These are phyloP conservation scores for Penaeus vannamei DNA, from an alignment of 1,140 invertebrate genomes.

Conservation along the genomic window DNA sequence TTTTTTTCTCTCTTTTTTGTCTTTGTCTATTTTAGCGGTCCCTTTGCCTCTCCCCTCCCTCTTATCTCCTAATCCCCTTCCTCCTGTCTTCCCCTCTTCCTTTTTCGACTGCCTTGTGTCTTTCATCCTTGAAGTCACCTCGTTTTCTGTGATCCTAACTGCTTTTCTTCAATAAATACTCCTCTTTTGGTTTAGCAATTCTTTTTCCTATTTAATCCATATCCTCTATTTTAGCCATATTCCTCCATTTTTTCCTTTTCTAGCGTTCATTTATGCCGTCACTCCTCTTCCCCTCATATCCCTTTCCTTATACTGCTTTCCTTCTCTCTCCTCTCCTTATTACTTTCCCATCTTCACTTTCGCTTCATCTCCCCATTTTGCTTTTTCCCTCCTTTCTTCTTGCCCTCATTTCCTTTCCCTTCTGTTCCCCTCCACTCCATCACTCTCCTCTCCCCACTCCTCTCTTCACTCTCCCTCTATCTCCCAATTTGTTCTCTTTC, in stretches of 20 bases:
- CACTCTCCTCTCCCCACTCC: background rate
- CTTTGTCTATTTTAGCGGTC: background rate
- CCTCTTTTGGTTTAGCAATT: background rate
- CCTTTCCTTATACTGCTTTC: too few species aligned
- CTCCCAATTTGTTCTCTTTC: background rate
- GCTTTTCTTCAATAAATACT: background rate
- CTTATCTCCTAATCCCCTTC: background rate
- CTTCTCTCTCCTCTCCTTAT: too few species aligned
- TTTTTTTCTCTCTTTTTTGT: too few species aligned
- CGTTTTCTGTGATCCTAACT: too few species aligned
- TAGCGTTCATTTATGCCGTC: background rate
- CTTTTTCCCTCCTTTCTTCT: background rate
- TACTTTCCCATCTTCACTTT: too few species aligned
- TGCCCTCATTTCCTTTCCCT: background rate
- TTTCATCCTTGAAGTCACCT: background rate
- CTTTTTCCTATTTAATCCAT: background rate
- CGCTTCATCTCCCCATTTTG: too few species aligned
- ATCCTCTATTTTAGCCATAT: background rate
- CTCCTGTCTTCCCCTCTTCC: background rate
- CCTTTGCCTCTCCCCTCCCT: background rate
- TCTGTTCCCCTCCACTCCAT: background rate
- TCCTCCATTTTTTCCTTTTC: background rate
- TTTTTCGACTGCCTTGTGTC: background rate
- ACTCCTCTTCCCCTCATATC: too few species aligned
- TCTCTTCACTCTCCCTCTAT: background rate